Percentiles rank a stretch among this genome's conserved stretches.
Conservation (phyloP, 2,113 vertebrate genomes). For the Heteronetta atricapilla region DNA sequence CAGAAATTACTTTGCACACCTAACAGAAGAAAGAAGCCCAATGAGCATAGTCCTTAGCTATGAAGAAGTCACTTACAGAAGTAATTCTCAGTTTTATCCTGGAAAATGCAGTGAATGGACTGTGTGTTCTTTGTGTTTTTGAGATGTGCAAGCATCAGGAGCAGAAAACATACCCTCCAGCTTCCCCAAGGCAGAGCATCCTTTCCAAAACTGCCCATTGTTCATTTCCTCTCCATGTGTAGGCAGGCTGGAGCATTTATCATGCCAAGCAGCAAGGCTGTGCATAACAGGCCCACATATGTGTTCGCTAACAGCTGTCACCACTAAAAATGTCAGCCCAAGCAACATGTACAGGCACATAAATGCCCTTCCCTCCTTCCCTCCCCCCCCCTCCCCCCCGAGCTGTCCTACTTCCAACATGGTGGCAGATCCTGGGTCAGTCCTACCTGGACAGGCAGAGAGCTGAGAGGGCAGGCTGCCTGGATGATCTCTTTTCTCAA, state of each 20-base stretch:
- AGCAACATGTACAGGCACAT: fast-evolving
- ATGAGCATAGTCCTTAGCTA: neutral
- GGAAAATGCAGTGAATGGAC: neutral
- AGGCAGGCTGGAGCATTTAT: neutral
- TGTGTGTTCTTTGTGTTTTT: neutral
- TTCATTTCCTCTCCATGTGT: neutral
- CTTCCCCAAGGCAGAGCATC: neutral
- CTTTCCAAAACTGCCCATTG: neutral
- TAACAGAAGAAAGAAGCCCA: neutral
- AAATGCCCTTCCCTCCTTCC: neutral
- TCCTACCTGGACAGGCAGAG: neutral
- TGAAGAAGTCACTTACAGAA: neutral
- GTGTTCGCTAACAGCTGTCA: neutral
- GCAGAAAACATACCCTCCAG: neutral
- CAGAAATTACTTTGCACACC: neutral
- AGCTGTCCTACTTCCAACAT: neutral
- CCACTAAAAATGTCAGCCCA: neutral
- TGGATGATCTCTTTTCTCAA: too few species aligned
- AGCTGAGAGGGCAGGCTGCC: neutral
- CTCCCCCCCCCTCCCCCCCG: too few species aligned
- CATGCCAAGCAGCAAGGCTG: too few species aligned
- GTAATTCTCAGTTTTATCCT: neutral
- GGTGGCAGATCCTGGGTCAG: neutral
- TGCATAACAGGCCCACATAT: neutral
- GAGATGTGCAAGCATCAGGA: neutral